Base-by-base conservation (phyloP, 1,140 invertebrate species). In the Agrypnia vestita region DNA sequence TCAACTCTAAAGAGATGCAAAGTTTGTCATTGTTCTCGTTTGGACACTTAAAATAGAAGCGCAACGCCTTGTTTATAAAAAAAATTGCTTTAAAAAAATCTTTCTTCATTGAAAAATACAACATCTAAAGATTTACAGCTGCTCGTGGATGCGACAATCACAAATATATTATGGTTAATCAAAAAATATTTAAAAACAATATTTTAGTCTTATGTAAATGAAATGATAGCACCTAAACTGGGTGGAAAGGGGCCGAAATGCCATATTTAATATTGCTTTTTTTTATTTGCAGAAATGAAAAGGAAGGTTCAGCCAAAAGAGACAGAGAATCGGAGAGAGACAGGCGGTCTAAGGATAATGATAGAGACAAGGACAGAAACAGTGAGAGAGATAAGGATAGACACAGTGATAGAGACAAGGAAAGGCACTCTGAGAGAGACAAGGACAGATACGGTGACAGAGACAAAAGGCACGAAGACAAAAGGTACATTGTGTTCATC, bases 401-500 rank as follows among this genome's bases (percentile, higher is more conserved):
- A 17, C 78, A 83, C 55, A 72, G 49, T 47, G 74, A 83, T n/a
- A 80, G 72, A 59, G 51, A 79, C 17, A 64, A 44, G n/a, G 51
- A 69, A 15, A 69, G 64, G 15, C 7, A 69, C 10, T 86, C 51
- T 85, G 81, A 69, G 15, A 73, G 73, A n/a, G 80, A 82, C 25
- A 74, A 51, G 74, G 72, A 81, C 62, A 77, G 72, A 59, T 53
- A 80, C 15, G 59, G 51, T 12, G 51, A 73, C 56, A 82, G 74
- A 64, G 78, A 82, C 12, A 77, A 55, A 64, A 69, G 59, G 44
- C 25, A 69, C 55, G 21, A 72, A 3, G 78, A 80, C 35, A 55
- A 79, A 59, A 73, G 56, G 55, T 56, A 49, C 13, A 19, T 56
- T 17, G 1, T 55, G 53, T 0, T 0, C 7, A 55, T 12, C 9